A percentile compares a stretch with the other conserved stretches of the same genome.
These are phyloP conservation scores for Diacarnus erythraeanus DNA, from an alignment of 37 sponge, comb jelly and placozoan genomes.

Conservation along the genomic window DNA sequence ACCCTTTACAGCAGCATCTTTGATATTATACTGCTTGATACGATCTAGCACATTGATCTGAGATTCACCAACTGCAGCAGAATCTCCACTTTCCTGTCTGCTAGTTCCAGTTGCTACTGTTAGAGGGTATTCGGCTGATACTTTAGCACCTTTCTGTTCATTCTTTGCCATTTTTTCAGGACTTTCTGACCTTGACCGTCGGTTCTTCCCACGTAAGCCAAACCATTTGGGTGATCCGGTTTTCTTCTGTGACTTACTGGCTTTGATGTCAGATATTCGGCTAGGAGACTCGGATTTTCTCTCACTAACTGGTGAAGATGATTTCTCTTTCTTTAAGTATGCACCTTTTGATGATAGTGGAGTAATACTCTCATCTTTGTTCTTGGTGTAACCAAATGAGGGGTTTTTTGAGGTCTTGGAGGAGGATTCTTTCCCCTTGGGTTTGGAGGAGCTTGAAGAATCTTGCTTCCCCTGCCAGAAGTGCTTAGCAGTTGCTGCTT, in stretches of 20 bases:
- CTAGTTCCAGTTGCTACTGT: neutral
- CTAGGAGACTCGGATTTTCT: neutral
- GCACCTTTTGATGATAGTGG: neutral
- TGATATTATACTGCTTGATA: conserved; percentile 1
- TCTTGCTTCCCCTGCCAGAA: neutral
- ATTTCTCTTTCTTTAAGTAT: neutral
- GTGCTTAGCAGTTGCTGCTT: neutral
- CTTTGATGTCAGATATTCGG: neutral
- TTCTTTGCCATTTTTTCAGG: neutral
- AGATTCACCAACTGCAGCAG: neutral
- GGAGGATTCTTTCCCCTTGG: neutral
- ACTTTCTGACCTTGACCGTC: conserved; percentile 15
- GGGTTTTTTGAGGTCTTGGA: neutral
- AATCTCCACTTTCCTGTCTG: neutral
- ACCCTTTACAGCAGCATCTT: neutral
- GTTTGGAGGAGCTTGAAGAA: neutral
- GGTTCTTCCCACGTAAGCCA: neutral
- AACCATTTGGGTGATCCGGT: neutral
- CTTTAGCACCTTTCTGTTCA: neutral
- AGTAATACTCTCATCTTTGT: neutral
- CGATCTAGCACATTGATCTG: neutral
- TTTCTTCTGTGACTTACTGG: neutral
- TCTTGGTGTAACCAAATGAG: neutral
- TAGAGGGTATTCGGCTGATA: neutral
- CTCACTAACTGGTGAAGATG: neutral